Base-by-base conservation (phyloP, 2,888 invertebrate species). In the Camptogramma bilineatum region DNA sequence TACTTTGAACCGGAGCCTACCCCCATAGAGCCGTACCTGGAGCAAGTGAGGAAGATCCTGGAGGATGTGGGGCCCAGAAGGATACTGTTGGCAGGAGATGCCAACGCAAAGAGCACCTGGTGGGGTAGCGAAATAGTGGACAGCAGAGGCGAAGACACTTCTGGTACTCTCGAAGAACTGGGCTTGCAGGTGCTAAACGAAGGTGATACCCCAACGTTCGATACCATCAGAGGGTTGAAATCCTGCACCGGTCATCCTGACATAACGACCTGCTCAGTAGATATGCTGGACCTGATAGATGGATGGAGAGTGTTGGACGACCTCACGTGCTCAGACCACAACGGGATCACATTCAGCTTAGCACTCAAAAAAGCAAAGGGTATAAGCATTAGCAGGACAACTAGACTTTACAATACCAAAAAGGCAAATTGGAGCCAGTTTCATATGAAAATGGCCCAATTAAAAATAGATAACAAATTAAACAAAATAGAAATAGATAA, bases 151-250 rank as follows among this genome's bases (percentile, higher is more conserved):
- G 65, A 67, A 24, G 64, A 64, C 0, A 17, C 68, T 18, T n/a
- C 46, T 0, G 63, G 61, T 0, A n/a, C 61, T 0, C 34, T 76
- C 0, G 59, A 70, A 2, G 71, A 76, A 3, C 19, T 64, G 18
- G 48, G 50, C 3, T 19, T 75, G 42, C 67, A 77, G 17, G 54
- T 77, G 3, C 65, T 80, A 0, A 79, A 80, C 57, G 48, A n/a
- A 0, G 76, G 76, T 0, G 31, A 64, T 0, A 69, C 50, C 0
- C 77, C 79, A 0, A 77, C 77, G 0, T 79, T 76, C 52, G 64
- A 73, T 19, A 74, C 73, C 0, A 19, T 72, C 0, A 66, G 77
- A 10, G 34, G 34, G 10, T 4, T 4, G 7, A n/a, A n/a, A n/a
- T 34, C 34, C 34, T 34, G 7, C 34, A 34, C 34, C 34, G 7